Conservation (phyloP, 2,113 vertebrate species). For the Thalassoma bifasciatum region DNA sequence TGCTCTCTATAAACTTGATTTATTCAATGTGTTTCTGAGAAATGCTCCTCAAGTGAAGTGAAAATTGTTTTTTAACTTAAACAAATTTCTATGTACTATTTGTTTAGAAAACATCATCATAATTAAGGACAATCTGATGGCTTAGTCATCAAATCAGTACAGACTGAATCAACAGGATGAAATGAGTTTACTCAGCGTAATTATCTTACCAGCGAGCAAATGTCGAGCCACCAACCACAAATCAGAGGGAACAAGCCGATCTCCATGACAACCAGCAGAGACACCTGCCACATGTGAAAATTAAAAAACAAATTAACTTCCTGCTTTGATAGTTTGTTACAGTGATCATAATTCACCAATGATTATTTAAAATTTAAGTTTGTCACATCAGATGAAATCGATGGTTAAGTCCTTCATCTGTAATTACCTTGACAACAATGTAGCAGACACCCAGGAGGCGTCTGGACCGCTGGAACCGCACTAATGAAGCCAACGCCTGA, state of each 20-base stretch:
- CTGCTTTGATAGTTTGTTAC: conserved; percentile 9
- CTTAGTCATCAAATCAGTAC: background rate
- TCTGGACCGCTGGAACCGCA: conserved; percentile 93
- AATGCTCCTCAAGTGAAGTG: no score
- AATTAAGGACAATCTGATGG: background rate
- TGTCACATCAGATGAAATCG: conserved; percentile 9
- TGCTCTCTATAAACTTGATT: background rate
- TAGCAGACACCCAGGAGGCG: conserved; percentile 95
- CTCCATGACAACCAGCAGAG: conserved; percentile 95
- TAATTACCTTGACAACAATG: conserved; percentile 95
- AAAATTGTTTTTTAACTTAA: no score
- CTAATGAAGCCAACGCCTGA: conserved; percentile 92
- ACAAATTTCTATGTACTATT: background rate
- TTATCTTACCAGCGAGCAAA: conserved; percentile 93
- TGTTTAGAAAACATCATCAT: background rate
- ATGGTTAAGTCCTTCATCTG: background rate
- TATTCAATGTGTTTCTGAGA: no score
- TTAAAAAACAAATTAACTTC: background rate
- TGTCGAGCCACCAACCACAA: conserved; percentile 98
- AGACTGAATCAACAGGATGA: conserved; percentile 2
- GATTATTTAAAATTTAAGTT: background rate
- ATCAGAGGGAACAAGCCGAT: conserved; percentile 97
- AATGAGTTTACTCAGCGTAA: background rate
- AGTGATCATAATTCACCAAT: conserved; percentile 19
- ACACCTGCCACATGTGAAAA: conserved; percentile 84